A percentile compares a stretch with the other conserved stretches of the same genome.
Conservation (phyloP, 2,797 vertebrate species). For the Semaprochilodus insignis region DNA sequence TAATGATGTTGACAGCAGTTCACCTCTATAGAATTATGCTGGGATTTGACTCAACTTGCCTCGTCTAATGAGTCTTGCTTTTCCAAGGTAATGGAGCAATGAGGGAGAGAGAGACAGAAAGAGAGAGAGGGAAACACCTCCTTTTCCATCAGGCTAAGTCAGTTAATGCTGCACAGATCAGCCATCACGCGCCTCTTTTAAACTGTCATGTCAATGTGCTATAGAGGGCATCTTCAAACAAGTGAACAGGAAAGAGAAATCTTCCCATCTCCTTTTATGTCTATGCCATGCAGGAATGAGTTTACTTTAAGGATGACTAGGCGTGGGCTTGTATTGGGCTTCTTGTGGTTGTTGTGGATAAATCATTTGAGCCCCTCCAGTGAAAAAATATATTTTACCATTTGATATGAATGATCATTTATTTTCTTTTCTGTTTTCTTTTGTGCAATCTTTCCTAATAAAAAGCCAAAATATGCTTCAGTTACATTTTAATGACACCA, state of each 20-base stretch:
- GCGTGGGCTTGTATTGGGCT: neutral
- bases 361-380: neutral
- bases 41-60: slow-evolving; percentile 87
- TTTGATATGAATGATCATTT: no score
- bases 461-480: no score
- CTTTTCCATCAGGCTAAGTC: slow-evolving; percentile 53
- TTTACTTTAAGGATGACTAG: slow-evolving; percentile 33
- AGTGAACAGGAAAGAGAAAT: slow-evolving; percentile 42
- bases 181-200: slow-evolving; percentile 62
- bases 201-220: slow-evolving; percentile 57
- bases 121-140: slow-evolving; percentile 41
- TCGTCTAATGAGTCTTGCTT: slow-evolving; percentile 85
- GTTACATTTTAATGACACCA: neutral
- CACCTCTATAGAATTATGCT: slow-evolving; percentile 84
- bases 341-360: neutral
- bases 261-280: slow-evolving; percentile 46
- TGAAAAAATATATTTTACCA: no score
- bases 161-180: slow-evolving; percentile 62
- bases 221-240: slow-evolving; percentile 57
- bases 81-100: slow-evolving; percentile 84
- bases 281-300: slow-evolving; percentile 39
- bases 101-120: slow-evolving; percentile 59
- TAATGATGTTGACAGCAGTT: slow-evolving; percentile 90
- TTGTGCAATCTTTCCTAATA: no score
- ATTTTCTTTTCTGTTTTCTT: no score